These are phyloP conservation scores for Julus scandinavius DNA, from an alignment of 2,888 invertebrate genomes.

Conservation along the genomic window DNA sequence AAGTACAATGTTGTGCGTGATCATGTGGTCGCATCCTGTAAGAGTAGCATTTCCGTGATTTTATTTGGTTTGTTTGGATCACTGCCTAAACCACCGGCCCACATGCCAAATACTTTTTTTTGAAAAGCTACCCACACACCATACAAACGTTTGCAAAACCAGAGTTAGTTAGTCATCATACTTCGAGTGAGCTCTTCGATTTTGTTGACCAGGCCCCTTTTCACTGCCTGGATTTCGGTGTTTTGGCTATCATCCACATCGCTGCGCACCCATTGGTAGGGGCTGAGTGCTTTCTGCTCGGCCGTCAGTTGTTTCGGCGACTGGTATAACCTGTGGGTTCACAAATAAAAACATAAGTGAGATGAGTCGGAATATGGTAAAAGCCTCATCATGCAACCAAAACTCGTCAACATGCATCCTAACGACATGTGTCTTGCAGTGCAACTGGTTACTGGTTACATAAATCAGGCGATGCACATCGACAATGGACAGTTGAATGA, in stretches of 20 bases:
- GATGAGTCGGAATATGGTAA: not conserved
- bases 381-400: not conserved
- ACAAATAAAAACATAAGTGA: not conserved
- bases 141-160: not conserved
- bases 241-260: conserved; percentile 65
- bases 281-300: conserved; percentile 63
- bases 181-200: conserved; percentile 65
- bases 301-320: conserved; percentile 64
- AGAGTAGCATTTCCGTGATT: conserved; percentile 5
- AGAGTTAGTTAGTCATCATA: conserved; percentile 48
- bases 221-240: conserved; percentile 64
- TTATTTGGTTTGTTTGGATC: conserved; percentile 18
- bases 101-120: not conserved
- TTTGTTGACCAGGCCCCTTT: conserved; percentile 64
- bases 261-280: conserved; percentile 65
- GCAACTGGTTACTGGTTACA: not conserved
- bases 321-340: conserved; percentile 63
- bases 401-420: not conserved
- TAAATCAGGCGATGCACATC: not conserved
- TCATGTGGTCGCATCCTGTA: not conserved
- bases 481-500: not conserved
- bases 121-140: not conserved
- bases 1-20: conserved; percentile 5
- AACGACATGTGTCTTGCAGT: not conserved
- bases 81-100: conserved; percentile 17